Conservation (phyloP, 2,113 vertebrate genomes). For the Mormyrus iriodes region DNA sequence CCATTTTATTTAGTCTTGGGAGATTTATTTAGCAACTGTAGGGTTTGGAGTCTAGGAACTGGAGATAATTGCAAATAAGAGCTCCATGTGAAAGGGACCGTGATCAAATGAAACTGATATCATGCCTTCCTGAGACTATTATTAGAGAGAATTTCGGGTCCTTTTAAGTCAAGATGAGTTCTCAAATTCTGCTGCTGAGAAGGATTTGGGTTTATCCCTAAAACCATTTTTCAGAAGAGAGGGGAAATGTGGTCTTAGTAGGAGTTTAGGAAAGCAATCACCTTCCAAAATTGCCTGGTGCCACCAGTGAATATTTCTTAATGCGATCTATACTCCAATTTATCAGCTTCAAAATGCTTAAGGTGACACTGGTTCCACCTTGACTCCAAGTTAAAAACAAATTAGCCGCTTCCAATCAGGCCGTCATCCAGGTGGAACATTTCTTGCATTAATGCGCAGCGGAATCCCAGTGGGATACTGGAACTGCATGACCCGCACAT, state of each 20-base stretch:
- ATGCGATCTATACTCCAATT: slow-evolving; percentile 1
- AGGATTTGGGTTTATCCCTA: slow-evolving; percentile 13
- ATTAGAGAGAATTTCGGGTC: neutral
- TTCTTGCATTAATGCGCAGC: neutral
- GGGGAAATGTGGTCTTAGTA: neutral
- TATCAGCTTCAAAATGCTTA: neutral
- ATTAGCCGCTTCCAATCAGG: neutral
- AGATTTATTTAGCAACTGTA: neutral
- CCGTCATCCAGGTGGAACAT: neutral
- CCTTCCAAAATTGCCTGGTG: slow-evolving; percentile 8
- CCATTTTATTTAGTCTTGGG: neutral
- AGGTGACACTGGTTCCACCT: neutral
- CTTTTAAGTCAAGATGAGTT: neutral
- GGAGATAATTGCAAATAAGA: neutral
- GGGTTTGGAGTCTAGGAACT: neutral
- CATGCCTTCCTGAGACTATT: neutral
- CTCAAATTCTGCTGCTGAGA: neutral
- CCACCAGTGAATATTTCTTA: neutral
- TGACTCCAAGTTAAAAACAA: slow-evolving; percentile 13
- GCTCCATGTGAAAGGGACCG: neutral
- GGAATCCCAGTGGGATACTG: neutral
- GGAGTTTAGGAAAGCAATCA: slow-evolving; percentile 14
- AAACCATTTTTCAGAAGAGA: neutral
- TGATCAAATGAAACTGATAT: neutral
- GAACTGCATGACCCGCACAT: neutral